Conservation (phyloP, 2,113 vertebrate species). For the Alouatta palliata region DNA sequence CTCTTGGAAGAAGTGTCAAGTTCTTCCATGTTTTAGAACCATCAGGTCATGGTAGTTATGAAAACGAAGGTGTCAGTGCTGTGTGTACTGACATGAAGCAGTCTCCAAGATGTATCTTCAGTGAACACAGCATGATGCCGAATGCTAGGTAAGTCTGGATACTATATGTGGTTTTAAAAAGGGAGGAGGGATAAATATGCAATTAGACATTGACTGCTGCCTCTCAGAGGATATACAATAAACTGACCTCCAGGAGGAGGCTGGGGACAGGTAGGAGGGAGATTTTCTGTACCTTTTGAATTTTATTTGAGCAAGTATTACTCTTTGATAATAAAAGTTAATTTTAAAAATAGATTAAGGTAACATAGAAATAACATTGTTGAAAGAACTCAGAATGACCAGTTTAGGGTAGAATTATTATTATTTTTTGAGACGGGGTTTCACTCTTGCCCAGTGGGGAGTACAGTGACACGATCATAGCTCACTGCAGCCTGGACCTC, state of each 20-base stretch:
- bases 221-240: not conserved
- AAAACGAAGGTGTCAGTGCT: constrained; percentile 6
- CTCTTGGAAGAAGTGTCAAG: not conserved
- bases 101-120: not conserved
- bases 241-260: not conserved
- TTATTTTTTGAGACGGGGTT: too few species aligned
- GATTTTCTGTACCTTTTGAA: not conserved
- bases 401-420: not conserved
- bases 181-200: not conserved
- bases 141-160: not conserved
- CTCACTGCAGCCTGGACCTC: too few species aligned
- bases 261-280: not conserved
- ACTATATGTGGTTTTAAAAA: not conserved
- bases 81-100: not conserved
- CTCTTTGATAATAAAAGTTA: not conserved
- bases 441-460: too few species aligned
- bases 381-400: not conserved
- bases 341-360: not conserved
- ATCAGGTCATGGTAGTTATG: not conserved
- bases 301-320: not conserved
- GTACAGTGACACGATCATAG: too few species aligned
- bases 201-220: not conserved
- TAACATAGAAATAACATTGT: not conserved
- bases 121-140: not conserved
- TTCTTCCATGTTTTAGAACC: not conserved